Conservation (phyloP, 2,797 vertebrate species). For the Anabacerthia variegaticeps region DNA sequence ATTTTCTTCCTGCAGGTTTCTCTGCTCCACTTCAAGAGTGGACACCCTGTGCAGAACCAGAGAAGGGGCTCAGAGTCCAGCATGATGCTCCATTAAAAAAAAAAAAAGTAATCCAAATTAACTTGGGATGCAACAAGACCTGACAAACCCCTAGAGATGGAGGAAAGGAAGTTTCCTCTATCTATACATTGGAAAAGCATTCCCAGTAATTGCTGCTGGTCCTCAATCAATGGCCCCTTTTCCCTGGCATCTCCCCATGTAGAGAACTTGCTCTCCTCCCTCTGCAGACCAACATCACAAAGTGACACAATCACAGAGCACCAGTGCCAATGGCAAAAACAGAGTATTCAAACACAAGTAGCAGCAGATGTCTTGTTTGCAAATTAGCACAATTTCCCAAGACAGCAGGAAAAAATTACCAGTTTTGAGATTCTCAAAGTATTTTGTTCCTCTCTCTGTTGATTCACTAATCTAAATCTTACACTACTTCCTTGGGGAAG, state of each 20-base stretch:
- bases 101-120: rapidly evolving
- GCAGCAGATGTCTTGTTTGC: not conserved
- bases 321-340: not conserved
- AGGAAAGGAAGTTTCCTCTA: not conserved
- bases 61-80: not conserved
- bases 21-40: not conserved
- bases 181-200: not conserved
- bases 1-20: not conserved
- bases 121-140: not conserved
- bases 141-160: not conserved
- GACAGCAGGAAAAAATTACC: not conserved
- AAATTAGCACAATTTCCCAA: not conserved
- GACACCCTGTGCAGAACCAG: not conserved
- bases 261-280: not conserved
- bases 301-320: not conserved
- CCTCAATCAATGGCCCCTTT: not conserved
- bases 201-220: not conserved
- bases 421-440: not conserved
- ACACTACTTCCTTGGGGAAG: not conserved
- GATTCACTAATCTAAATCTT: not conserved
- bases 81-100: not conserved
- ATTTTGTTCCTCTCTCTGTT: not conserved
- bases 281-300: not conserved
- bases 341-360: not conserved
- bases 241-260: not conserved